A percentile compares a stretch with the other conserved stretches of the same genome.
Conservation (phyloP, 2,797 vertebrate species). For the Denticeps clupeoides region DNA sequence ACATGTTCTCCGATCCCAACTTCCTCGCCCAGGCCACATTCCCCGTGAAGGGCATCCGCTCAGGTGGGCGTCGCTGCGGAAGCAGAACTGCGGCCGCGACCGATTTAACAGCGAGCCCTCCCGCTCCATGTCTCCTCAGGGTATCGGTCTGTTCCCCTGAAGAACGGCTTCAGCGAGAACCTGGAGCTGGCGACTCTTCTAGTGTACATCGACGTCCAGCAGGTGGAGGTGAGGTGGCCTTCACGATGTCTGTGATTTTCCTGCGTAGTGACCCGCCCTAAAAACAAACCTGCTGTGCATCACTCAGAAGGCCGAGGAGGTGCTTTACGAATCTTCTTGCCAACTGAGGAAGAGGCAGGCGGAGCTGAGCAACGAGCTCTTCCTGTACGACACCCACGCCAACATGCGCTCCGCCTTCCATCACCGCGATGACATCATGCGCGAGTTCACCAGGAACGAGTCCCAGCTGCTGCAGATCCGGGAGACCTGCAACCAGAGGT, state of each 20-base stretch:
- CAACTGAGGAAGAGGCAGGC: slow-evolving; percentile 74
- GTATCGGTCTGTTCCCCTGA: slow-evolving; percentile 84
- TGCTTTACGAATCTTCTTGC: slow-evolving; percentile 82
- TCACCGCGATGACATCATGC: slow-evolving; percentile 57
- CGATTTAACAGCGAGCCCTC: not conserved
- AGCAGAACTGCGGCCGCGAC: not conserved
- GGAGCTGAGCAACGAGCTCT: slow-evolving; percentile 64
- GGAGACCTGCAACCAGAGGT: slow-evolving; percentile 67
- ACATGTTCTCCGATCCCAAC: slow-evolving; percentile 98
- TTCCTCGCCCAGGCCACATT: slow-evolving; percentile 91
- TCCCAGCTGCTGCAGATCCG: slow-evolving; percentile 59
- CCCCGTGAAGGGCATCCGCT: slow-evolving; percentile 83
- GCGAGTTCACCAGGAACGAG: slow-evolving; percentile 66
- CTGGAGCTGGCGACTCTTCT: slow-evolving; percentile 84
- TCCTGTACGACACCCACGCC: slow-evolving; percentile 73
- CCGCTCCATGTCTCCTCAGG: slow-evolving; percentile 48
- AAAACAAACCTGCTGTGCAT: not conserved
- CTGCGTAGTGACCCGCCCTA: not conserved
- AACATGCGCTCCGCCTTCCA: slow-evolving; percentile 40
- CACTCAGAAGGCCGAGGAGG: slow-evolving; percentile 73
- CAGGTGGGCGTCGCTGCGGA: slow-evolving; percentile 60
- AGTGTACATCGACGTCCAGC: slow-evolving; percentile 73
- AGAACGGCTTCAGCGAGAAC: slow-evolving; percentile 81
- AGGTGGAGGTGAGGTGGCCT: slow-evolving; percentile 66
- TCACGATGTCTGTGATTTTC: too few species aligned